Evolutionary conservation across 2,113 vertebrate species (phyloP).

Genomic region (Colaptes auratus): DNA sequence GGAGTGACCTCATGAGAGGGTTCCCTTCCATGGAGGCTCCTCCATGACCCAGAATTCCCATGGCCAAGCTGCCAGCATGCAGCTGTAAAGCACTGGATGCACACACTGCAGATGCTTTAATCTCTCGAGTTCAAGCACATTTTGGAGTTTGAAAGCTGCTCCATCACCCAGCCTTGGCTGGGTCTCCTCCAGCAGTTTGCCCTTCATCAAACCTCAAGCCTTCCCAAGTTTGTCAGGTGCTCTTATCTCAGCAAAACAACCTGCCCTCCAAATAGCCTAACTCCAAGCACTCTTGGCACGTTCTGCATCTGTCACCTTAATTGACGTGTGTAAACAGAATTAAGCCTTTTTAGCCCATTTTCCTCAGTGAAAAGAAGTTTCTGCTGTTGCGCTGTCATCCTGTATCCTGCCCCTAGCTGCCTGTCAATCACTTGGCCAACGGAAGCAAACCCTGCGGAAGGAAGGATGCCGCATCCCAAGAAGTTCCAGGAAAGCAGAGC

Average conservation of each 20-base stretch:
- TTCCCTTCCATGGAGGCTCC: neutral
- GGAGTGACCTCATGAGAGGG: neutral
- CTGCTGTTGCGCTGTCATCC: neutral
- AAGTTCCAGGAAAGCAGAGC: neutral
- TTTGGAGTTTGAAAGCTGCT: neutral
- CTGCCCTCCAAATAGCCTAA: neutral
- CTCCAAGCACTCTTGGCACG: fast-evolving
- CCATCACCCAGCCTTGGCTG: neutral
- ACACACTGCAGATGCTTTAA: neutral
- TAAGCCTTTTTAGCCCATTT: neutral
- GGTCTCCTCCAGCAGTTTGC: neutral
- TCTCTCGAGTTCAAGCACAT: neutral
- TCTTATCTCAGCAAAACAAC: neutral
- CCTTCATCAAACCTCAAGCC: neutral
- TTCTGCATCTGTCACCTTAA: fast-evolving
- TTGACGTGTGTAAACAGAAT: neutral
- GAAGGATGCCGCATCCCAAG: neutral
- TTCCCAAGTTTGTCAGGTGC: neutral
- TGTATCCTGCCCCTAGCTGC: neutral
- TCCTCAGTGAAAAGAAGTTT: neutral
- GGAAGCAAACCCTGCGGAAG: neutral
- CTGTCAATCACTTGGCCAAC: neutral
- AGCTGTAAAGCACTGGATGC: fast-evolving
- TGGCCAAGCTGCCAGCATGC: fast-evolving
- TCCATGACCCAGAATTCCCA: neutral